Evolutionary conservation across 2,113 vertebrate species (phyloP), one percentile per base, ranked within the genome.

Genomic region (Phalacrocorax aristotelis): DNA sequence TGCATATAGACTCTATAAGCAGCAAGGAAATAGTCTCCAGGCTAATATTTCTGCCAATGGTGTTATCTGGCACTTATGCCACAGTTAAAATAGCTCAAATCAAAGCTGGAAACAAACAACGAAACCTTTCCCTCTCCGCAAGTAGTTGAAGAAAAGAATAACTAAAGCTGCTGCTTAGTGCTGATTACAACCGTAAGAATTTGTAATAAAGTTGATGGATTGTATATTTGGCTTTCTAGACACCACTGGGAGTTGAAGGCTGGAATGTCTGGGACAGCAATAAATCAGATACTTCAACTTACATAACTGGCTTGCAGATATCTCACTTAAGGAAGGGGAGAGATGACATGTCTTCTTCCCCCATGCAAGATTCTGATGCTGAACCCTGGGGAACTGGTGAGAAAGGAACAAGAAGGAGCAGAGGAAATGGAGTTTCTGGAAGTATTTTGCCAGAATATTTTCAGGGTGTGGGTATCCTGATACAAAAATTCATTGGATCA

Each of bases 81-180:
- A 64, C 13, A 34, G 57, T 57, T 83, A 79, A 89, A 80, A 38
- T 58, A 51, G 1, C 29, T 89, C 29, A 72, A 60, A 51, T 49
- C 54, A 55, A 70, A 44, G 7, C 27, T 38, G 15, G 19, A 87
- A 88, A 58, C 4, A 86, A 75, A 27, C 3, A 84, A 58, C 7
- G 9, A 36, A 76, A 78, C 0, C 4, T 55, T 54, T 2, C 11
- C 3, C 12, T 13, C 25, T 6, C 9, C 11, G 12, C 5, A 51
- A n/a, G 14, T 7, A 32, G 8, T 26, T 49, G 23, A 52, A 78
- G 20, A 66, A 74, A 74, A 38, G 38, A 89, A 65, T 16, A 4
- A 38, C 11, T 27, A 32, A 48, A 55, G 9, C 6, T 72, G 11
- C 19, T 80, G 4, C 13, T 54, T 60, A 64, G 32, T 44, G 30